Conservation (phyloP, 2,113 vertebrate genomes). For the Empidonax traillii region DNA sequence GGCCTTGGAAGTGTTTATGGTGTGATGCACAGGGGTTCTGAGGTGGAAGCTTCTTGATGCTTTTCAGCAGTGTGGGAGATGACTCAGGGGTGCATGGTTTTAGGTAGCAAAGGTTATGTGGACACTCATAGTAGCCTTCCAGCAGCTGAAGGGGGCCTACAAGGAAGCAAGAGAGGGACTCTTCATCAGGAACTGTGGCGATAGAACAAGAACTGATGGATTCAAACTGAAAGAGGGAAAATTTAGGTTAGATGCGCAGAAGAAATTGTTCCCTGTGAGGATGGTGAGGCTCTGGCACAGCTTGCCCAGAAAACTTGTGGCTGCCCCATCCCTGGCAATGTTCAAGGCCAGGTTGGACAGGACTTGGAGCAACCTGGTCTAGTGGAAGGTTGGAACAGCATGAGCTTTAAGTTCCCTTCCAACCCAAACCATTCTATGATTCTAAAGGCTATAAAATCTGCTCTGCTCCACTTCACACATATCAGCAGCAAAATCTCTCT, state of each 20-base stretch:
- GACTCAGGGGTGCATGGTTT: background rate
- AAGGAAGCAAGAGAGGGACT: background rate
- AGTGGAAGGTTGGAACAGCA: background rate
- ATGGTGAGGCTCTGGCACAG: background rate
- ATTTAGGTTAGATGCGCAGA: background rate
- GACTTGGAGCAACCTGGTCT: background rate
- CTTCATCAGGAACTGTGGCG: background rate
- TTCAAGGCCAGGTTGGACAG: fast-evolving
- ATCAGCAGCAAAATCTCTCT: background rate
- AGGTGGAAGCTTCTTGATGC: background rate
- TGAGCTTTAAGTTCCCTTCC: background rate
- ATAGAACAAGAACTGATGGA: background rate
- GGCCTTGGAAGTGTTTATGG: background rate
- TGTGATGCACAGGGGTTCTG: fast-evolving
- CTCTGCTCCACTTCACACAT: background rate
- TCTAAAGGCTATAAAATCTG: background rate
- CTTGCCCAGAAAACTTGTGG: background rate
- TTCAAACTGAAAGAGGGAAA: background rate
- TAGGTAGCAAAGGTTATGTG: background rate
- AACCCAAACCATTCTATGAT: background rate
- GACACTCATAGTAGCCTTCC: background rate
- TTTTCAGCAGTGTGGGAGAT: background rate
- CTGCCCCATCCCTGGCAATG: background rate
- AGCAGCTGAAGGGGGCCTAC: background rate
- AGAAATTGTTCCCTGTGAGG: background rate